Conservation (phyloP, 2,888 invertebrate genomes). For the Himalopsyche kuldschensis region DNA sequence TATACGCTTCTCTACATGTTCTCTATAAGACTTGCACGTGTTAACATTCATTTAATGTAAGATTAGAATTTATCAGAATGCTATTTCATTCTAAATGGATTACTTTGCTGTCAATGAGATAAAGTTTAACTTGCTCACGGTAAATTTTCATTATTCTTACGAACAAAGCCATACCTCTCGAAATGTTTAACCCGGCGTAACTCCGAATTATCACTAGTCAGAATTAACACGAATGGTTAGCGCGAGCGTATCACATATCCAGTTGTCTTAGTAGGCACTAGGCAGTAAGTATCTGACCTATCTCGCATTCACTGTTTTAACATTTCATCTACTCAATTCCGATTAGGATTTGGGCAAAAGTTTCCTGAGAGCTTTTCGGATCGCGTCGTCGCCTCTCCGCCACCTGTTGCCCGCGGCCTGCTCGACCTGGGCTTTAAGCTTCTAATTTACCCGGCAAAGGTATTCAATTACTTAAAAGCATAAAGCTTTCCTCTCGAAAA, state of each 20-base stretch:
- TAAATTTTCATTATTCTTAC: background rate
- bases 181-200: background rate
- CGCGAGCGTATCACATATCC: background rate
- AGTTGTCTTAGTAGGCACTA: background rate
- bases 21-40: too few species aligned
- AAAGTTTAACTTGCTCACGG: background rate
- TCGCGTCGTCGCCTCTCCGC: constrained; percentile 1
- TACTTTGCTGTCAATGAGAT: background rate
- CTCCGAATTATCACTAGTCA: background rate
- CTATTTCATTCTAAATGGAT: too few species aligned
- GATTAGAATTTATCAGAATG: too few species aligned
- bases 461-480: constrained; percentile 32
- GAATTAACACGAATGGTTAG: background rate
- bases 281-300: background rate
- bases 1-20: too few species aligned
- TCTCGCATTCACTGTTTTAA: background rate
- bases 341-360: constrained; percentile 19
- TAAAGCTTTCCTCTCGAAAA: constrained; percentile 22
- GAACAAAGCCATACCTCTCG: background rate
- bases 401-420: constrained; percentile 16
- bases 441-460: constrained; percentile 4
- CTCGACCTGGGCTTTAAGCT: background rate
- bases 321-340: constrained; percentile 11
- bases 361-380: background rate
- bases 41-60: too few species aligned